Evolutionary conservation across 2,113 vertebrate species (phyloP).

Genomic region (Atlantisia rogersi): DNA sequence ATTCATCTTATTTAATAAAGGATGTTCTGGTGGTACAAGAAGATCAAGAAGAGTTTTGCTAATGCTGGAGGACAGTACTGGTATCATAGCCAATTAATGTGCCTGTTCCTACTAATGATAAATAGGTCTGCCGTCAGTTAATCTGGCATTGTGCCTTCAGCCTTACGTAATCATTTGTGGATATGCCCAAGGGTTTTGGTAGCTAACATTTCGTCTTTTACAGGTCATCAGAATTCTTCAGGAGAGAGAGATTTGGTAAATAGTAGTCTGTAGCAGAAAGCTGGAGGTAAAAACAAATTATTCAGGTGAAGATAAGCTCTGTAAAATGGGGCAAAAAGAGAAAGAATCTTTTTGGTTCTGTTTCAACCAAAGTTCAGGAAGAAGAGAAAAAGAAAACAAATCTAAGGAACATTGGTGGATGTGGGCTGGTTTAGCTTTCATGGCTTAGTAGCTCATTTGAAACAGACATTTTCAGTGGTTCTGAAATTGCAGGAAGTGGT

Average conservation of each 20-base stretch:
- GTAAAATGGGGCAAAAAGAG: not conserved
- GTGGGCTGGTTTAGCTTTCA: not conserved
- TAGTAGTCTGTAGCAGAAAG: not conserved
- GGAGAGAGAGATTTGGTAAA: conserved; percentile 25
- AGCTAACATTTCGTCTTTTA: not conserved
- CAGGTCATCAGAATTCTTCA: conserved; percentile 12
- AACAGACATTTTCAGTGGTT: conserved; percentile 12
- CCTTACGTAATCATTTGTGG: conserved; percentile 6
- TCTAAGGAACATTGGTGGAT: not conserved
- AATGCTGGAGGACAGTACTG: not conserved
- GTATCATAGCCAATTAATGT: conserved; percentile 37
- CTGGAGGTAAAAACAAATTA: not conserved
- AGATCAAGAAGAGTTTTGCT: conserved; percentile 43
- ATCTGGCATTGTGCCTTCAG: conserved; percentile 6
- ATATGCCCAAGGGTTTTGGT: conserved; percentile 7
- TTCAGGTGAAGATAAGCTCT: not conserved
- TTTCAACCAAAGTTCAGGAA: not conserved
- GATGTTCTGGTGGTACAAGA: not conserved
- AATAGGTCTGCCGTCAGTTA: conserved; percentile 15
- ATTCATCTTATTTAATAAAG: conserved; percentile 49
- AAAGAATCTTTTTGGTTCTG: not conserved
- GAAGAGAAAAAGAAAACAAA: not conserved
- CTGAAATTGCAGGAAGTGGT: conserved; percentile 49
- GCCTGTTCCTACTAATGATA: conserved; percentile 44
- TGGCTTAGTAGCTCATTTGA: conserved; percentile 8